A percentile compares a stretch with the other conserved stretches of the same genome.
Evolutionary conservation across 2,113 vertebrate genomes (phyloP).

Genomic region (Potamarius usumacintae): DNA sequence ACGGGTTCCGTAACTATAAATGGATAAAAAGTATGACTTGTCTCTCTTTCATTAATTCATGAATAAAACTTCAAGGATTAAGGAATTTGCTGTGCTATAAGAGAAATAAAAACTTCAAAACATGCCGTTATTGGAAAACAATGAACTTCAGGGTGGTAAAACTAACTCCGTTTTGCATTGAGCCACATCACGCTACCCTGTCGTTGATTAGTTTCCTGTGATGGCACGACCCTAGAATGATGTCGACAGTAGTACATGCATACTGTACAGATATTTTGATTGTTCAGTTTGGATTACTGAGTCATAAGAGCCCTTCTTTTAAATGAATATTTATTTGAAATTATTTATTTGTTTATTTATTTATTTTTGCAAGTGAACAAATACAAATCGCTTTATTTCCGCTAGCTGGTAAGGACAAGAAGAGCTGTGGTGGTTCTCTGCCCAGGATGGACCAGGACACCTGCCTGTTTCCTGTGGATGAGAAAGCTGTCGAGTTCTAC

Average conservation of each 20-base stretch:
- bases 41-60: background rate
- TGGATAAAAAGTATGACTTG: background rate
- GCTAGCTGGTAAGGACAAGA: constrained; percentile 86
- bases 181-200: background rate
- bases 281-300: background rate
- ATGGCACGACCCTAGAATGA: background rate
- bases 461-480: constrained; percentile 91
- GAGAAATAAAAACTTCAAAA: background rate
- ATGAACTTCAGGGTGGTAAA: background rate
- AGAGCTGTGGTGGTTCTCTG: constrained; percentile 78
- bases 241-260: too few species aligned
- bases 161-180: background rate
- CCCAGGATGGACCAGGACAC: constrained; percentile 89
- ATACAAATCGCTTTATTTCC: background rate
- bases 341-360: background rate
- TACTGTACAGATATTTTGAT: too few species aligned
- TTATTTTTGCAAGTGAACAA: too few species aligned
- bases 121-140: background rate
- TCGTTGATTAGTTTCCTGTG: background rate
- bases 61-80: too few species aligned
- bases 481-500: constrained; percentile 97
- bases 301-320: background rate
- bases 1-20: background rate
- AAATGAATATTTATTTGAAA: background rate
- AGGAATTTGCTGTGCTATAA: background rate